Evolutionary conservation across 2,113 vertebrate species (phyloP).

Genomic region (Pionites leucogaster): DNA sequence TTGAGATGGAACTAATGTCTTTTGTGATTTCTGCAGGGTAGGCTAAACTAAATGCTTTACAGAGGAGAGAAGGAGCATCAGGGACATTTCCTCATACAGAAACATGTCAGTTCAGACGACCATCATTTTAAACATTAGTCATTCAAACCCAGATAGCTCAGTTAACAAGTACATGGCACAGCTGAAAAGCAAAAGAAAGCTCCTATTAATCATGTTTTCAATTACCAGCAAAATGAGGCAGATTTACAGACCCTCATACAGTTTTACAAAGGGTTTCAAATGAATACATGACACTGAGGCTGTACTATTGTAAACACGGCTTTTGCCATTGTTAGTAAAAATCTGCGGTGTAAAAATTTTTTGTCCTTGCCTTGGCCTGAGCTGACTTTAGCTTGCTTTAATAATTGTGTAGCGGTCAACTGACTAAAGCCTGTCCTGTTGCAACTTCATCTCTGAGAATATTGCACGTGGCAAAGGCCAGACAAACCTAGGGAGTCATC

Average conservation of each 20-base stretch:
- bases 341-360: not conserved
- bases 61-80: not conserved
- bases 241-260: not conserved
- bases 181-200: not conserved
- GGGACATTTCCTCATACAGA: not conserved
- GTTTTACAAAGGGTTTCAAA: not conserved
- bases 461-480: not conserved
- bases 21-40: conserved; percentile 24
- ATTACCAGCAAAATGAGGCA: not conserved
- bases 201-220: not conserved
- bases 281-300: not conserved
- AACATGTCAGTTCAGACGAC: not conserved
- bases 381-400: not conserved
- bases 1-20: conserved; percentile 17
- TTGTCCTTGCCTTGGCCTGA: not conserved
- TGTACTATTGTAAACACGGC: not conserved
- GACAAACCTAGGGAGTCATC: not conserved
- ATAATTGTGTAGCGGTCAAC: not conserved
- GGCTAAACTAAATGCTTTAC: not conserved
- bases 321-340: not conserved
- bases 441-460: not conserved
- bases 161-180: not conserved
- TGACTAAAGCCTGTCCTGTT: not conserved
- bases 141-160: not conserved
- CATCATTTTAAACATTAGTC: not conserved